These are phyloP conservation scores for Ceratitis capitata DNA, from an alignment of 1,140 invertebrate genomes.

Conservation along the genomic window DNA sequence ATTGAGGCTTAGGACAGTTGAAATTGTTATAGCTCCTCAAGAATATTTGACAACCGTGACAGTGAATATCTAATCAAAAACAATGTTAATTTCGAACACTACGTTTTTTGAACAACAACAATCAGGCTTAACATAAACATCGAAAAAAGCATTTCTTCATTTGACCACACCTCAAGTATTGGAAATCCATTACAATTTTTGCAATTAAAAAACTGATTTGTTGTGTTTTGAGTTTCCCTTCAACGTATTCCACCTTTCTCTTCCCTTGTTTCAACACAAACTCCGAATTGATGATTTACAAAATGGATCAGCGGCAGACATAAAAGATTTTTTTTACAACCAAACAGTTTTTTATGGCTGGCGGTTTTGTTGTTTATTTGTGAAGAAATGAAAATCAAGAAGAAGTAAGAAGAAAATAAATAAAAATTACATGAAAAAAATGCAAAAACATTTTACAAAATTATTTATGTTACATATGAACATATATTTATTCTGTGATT, in stretches of 20 bases:
- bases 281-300: not conserved
- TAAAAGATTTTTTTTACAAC: not conserved
- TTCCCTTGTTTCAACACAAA: not conserved
- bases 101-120: too few relatives aligned
- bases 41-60: too few relatives aligned
- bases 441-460: not conserved
- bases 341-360: not conserved
- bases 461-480: too few relatives aligned
- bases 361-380: constrained; percentile 21
- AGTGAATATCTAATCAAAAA: too few relatives aligned
- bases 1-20: too few relatives aligned
- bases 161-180: too few relatives aligned
- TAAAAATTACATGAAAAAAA: not conserved
- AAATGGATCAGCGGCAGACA: not conserved
- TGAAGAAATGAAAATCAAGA: not conserved
- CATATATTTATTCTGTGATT: constrained; percentile 28
- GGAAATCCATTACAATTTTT: not conserved
- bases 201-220: constrained; percentile 17
- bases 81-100: too few relatives aligned
- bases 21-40: too few relatives aligned
- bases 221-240: not conserved
- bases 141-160: too few relatives aligned
- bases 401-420: not conserved
- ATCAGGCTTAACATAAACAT: too few relatives aligned
- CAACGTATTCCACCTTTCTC: not conserved